Evolutionary conservation across 2,888 invertebrate species (phyloP).

Genomic region (Drosophila pseudotakahashii): DNA sequence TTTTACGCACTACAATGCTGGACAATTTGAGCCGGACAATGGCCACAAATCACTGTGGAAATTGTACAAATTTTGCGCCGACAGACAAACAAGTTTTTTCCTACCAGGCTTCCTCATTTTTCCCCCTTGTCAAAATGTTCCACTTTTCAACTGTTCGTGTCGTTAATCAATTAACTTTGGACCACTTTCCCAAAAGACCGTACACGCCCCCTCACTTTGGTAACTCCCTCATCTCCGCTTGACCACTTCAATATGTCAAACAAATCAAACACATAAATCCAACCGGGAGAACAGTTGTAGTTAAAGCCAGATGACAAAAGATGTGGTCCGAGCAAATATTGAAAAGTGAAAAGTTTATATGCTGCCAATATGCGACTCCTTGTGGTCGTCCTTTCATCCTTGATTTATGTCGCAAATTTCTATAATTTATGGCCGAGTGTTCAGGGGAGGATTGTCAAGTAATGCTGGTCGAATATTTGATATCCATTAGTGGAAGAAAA

Average conservation of each 20-base stretch:
- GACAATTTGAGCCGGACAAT: slow-evolving; percentile 80
- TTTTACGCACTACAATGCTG: slow-evolving; percentile 40
- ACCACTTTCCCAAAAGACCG: slow-evolving; percentile 40
- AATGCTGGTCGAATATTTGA: slow-evolving; percentile 4
- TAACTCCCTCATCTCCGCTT: slow-evolving; percentile 50
- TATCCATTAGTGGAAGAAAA: slow-evolving; percentile 1
- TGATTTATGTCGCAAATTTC: slow-evolving; percentile 81
- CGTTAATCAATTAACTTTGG: slow-evolving; percentile 78
- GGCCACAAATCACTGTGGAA: slow-evolving; percentile 65
- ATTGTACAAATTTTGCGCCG: slow-evolving; percentile 36
- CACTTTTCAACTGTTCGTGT: slow-evolving; percentile 51
- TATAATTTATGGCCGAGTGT: slow-evolving; percentile 77
- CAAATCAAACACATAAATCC: slow-evolving; percentile 66
- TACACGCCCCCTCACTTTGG: slow-evolving; percentile 55
- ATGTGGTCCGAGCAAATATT: slow-evolving; percentile 64
- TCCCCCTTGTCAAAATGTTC: slow-evolving; percentile 38
- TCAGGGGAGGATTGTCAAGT: background rate
- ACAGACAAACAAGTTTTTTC: slow-evolving; percentile 42
- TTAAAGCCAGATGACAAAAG: slow-evolving; percentile 32
- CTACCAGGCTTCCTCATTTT: slow-evolving; percentile 17
- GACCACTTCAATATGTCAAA: slow-evolving; percentile 83
- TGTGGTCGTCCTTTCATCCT: slow-evolving; percentile 44
- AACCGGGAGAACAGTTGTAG: background rate
- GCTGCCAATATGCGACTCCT: slow-evolving; percentile 54
- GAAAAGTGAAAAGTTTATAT: slow-evolving; percentile 78